Evolutionary conservation across 2,888 invertebrate genomes (phyloP), one percentile per base, ranked within the genome.

Genomic region (Andrena marginata): DNA sequence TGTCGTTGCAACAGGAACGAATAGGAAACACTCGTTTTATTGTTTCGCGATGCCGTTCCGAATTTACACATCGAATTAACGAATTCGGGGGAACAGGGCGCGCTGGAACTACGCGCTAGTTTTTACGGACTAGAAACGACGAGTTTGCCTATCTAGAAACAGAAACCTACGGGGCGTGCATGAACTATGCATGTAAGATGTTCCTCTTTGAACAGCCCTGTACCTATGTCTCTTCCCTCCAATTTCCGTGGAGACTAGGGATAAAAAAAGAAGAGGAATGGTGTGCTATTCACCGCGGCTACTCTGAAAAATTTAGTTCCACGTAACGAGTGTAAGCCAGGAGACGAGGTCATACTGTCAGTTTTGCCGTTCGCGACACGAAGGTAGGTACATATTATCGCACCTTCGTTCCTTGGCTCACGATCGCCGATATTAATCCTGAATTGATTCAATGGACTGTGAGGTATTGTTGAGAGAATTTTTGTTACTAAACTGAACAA

Each of bases 221-320:
- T 68, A 65, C 42, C 48, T 69, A n/a, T 33, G 48, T 69, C 63
- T 77, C 77, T 49, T 69, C 56, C 56, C 56, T 69, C 69, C 71
- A 72, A 78, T 78, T 78, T 78, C 67, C 54, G 26, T 26, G 10
- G 31, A 70, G 77, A 31, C 51, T 13, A 10, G 42, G 33, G 70
- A 70, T 70, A 8, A 72, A 68, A 63, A 67, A 64, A 51, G 69
- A 16, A 59, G 68, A 64, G 73, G 73, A 54, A 65, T 31, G 76
- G 75, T 75, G 72, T 69, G 84, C 91, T 90, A 91, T 92, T 92
- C 91, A 92, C 65, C 79, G 85, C 77, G 86, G 77, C 81, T 74
- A 82, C 87, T 85, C 89, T 92, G 89, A 93, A 93, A 92, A 92
- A 92, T 92, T 92, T 87, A 92, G 87, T 89, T 86, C 85, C 77